Percentiles rank a stretch among this genome's conserved stretches.
phyloP scores from a whole-genome alignment of 2,888 invertebrate species.

The Cancer borealis region DNA sequence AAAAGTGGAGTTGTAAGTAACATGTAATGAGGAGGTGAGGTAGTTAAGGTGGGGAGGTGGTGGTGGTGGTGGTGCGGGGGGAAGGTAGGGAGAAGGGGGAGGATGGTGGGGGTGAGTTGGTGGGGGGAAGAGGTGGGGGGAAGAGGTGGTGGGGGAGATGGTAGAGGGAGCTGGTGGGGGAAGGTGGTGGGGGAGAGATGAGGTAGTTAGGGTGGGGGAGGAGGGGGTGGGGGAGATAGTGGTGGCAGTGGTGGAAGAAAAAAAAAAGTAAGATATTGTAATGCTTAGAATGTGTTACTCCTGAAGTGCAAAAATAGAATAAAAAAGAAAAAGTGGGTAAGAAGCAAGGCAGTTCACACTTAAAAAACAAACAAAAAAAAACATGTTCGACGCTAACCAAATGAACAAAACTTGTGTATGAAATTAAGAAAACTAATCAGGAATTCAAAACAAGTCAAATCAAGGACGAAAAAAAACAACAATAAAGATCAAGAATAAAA shows the following conservation, averaged over 20 bases:
- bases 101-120: too few relatives aligned
- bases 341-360: not conserved
- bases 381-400: not conserved
- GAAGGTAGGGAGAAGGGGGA: too few relatives aligned
- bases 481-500: not conserved
- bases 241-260: not conserved
- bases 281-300: not conserved
- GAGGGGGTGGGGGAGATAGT: not conserved
- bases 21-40: too few relatives aligned
- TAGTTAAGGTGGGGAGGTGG: too few relatives aligned
- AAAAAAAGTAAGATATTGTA: not conserved
- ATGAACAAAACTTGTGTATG: not conserved
- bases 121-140: too few relatives aligned
- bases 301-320: too few relatives aligned
- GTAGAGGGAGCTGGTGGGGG: not conserved
- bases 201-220: not conserved
- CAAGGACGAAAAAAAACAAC: not conserved
- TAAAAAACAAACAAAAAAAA: not conserved
- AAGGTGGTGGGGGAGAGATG: too few relatives aligned
- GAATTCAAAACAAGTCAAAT: conserved; percentile 17
- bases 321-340: not conserved
- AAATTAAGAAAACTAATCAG: conserved; percentile 18
- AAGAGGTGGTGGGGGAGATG: not conserved
- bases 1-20: too few relatives aligned
- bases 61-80: too few relatives aligned